Conservation (phyloP, 1,140 invertebrate species). For the Papilio helenus region DNA sequence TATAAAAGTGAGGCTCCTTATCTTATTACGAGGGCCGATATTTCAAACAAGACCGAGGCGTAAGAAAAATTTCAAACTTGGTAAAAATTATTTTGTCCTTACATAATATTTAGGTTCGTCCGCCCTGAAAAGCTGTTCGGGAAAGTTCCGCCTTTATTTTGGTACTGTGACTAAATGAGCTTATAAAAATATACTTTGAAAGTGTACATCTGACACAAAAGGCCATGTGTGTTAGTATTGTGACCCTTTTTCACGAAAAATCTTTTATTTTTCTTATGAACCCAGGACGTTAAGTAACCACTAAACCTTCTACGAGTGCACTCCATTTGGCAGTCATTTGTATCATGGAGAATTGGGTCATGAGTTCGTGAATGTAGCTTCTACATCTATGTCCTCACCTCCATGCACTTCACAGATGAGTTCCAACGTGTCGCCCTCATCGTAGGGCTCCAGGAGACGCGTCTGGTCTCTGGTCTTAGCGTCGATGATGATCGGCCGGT, state of each 20-base stretch:
- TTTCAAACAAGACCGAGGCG: constrained; percentile 13
- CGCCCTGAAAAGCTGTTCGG: not conserved
- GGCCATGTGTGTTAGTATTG: not conserved
- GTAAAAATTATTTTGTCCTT: constrained; percentile 29
- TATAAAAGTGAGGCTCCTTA: constrained; percentile 23
- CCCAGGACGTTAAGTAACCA: not conserved
- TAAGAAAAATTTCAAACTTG: constrained; percentile 11
- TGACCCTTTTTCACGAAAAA: not conserved
- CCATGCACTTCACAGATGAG: constrained; percentile 93
- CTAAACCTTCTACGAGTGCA: not conserved
- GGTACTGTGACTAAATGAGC: constrained; percentile 5
- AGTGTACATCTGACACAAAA: constrained; percentile 7
- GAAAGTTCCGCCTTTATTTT: not conserved
- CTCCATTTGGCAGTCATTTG: not conserved
- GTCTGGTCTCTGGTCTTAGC: constrained; percentile 89
- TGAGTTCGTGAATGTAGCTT: not conserved
- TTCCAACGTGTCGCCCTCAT: constrained; percentile 91
- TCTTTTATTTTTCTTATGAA: not conserved
- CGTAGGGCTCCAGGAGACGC: constrained; percentile 91
- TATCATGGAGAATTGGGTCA: not conserved
- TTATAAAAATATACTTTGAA: constrained; percentile 23
- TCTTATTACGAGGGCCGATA: constrained; percentile 19
- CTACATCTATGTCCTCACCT: constrained; percentile 85
- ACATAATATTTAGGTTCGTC: constrained; percentile 18
- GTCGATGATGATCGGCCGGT: constrained; percentile 92